These are phyloP conservation scores for Tursiops truncatus DNA, from an alignment of 2,113 vertebrate species.

Conservation along the genomic window DNA sequence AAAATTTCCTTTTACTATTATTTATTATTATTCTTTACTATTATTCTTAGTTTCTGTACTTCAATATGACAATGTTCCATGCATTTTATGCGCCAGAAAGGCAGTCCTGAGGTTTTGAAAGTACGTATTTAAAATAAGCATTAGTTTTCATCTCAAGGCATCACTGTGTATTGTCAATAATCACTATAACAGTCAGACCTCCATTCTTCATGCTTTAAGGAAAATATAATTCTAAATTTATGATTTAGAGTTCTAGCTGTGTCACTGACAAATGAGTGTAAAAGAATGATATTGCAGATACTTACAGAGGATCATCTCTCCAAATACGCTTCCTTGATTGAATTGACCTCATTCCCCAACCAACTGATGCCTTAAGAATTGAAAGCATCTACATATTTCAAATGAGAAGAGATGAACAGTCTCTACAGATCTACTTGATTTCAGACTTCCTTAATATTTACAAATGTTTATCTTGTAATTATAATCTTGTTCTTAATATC, in stretches of 20 bases:
- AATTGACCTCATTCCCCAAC: not conserved
- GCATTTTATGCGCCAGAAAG: not conserved
- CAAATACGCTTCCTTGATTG: not conserved
- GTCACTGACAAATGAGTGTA: not conserved
- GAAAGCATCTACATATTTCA: not conserved
- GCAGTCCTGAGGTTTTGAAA: not conserved
- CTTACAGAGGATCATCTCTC: not conserved
- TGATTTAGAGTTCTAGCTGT: not conserved
- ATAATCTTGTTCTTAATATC: slow-evolving; percentile 65
- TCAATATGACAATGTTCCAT: not conserved
- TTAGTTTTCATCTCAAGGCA: not conserved
- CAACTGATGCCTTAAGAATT: not conserved
- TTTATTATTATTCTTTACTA: not conserved
- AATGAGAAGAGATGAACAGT: not conserved
- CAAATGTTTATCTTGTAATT: slow-evolving; percentile 71
- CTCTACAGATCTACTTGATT: not conserved
- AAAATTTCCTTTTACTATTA: not conserved
- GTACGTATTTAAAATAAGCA: not conserved
- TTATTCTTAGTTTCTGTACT: not conserved
- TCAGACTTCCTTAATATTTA: slow-evolving; percentile 45
- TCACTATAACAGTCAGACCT: not conserved
- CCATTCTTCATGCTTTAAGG: not conserved
- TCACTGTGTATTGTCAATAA: not conserved
- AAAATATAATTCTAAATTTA: not conserved
- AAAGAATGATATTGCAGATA: not conserved